phyloP scores from a whole-genome alignment of 2,113 vertebrate species.

The Chaetodon trifascialis region DNA sequence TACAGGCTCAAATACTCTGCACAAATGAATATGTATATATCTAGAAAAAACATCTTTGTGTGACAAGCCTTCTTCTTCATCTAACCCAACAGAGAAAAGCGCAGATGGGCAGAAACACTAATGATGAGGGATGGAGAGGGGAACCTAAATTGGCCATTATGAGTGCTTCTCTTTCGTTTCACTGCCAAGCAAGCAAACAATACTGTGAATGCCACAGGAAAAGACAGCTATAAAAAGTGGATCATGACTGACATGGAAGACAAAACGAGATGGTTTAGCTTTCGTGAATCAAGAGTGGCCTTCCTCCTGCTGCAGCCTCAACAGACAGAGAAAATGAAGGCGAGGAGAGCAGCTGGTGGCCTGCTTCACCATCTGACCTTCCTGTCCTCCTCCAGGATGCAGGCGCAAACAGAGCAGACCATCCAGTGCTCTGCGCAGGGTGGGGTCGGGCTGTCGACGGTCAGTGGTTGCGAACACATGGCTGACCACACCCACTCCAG shows the following conservation, averaged over 20 bases:
- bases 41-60: neutral
- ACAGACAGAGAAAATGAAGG: slow-evolving; percentile 37
- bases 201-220: neutral
- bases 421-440: slow-evolving; percentile 38
- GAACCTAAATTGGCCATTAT: slow-evolving; percentile 30
- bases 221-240: neutral
- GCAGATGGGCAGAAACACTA: slow-evolving; percentile 36
- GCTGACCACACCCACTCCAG: slow-evolving; percentile 65
- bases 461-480: slow-evolving; percentile 53
- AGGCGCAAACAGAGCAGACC: slow-evolving; percentile 28
- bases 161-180: neutral
- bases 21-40: neutral
- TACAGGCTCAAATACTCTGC: neutral
- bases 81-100: slow-evolving; percentile 1
- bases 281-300: slow-evolving; percentile 8
- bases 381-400: slow-evolving; percentile 51
- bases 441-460: slow-evolving; percentile 21
- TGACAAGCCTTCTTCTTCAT: neutral
- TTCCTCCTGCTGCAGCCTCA: slow-evolving; percentile 13
- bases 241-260: neutral
- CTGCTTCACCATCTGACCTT: slow-evolving; percentile 78
- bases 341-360: slow-evolving; percentile 74
- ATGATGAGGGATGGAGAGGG: slow-evolving; percentile 15
- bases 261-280: neutral
- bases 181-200: slow-evolving; percentile 23